Evolutionary conservation across 2,888 invertebrate species (phyloP).

Genomic region (Nephrotoma flavescens): DNA sequence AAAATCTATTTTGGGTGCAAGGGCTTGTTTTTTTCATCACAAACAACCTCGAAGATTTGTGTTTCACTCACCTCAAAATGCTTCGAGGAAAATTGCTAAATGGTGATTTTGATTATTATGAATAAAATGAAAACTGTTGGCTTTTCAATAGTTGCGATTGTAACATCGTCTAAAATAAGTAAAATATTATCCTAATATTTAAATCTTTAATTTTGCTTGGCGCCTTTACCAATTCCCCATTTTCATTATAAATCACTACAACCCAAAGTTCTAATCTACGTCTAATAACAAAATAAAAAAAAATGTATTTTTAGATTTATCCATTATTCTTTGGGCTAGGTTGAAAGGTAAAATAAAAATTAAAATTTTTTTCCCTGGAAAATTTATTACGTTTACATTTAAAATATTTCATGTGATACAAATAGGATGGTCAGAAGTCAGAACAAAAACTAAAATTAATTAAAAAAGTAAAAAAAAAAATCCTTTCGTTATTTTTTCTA

Average conservation of each 20-base stretch:
- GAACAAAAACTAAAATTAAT: neutral
- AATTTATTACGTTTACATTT: neutral
- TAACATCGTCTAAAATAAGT: too few species aligned
- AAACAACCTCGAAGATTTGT: too few species aligned
- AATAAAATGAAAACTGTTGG: too few species aligned
- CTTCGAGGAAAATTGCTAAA: too few species aligned
- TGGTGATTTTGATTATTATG: too few species aligned
- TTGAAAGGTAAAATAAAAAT: neutral
- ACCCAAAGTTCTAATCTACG: neutral
- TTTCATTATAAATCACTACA: neutral
- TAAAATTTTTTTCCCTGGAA: neutral
- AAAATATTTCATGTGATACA: neutral
- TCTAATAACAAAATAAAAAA: neutral
- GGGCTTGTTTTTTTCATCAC: too few species aligned
- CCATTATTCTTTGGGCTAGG: neutral
- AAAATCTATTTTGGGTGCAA: too few species aligned
- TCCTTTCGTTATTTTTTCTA: neutral
- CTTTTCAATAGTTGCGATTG: too few species aligned
- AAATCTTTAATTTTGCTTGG: too few species aligned
- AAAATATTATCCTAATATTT: too few species aligned
- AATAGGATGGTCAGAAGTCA: neutral
- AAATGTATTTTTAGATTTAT: neutral
- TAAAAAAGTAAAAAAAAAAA: neutral
- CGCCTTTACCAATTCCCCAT: too few species aligned
- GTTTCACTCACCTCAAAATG: too few species aligned